Evolutionary conservation across 2,888 invertebrate genomes (phyloP), one percentile per base, ranked within the genome.

Genomic region (Sericinus montela): DNA sequence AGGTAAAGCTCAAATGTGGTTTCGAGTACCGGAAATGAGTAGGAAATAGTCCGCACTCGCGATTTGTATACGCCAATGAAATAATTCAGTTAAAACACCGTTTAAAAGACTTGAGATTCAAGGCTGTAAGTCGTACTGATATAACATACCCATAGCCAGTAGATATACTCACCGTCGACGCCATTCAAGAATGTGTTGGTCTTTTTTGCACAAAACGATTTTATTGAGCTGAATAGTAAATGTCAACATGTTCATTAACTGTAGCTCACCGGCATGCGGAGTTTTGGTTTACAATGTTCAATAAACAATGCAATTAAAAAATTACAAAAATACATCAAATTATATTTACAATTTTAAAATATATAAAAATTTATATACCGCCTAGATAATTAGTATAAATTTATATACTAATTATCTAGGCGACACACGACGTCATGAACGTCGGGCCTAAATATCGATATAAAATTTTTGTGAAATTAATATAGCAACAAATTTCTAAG

Each of bases 1-100:
- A 19, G 5, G 19, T 19, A 19, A 5, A 19, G 19, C 5, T 19
- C 5, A n/a, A 19, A 19, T 29, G 40, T 40, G 28, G 35, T 35
- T 28, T 44, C 39, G 23, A 40, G 39, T 39, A 44, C 38, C 44
- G 44, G 49, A 49, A 49, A 49, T 44, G 28, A 39, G 36, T 23
- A 45, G 35, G 19, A 45, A 49, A 49, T 23, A 39, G 35, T 30
- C 28, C 16, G 7, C 38, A 23, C 38, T 14, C 13, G 34, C 32
- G 28, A 11, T 34, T 34, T 39, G 16, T 19, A 28, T 25, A 39
- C 10, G 34, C 16, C 44, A 44, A 49, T 39, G 39, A 39, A 48
- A 49, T 49, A 39, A 49, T 39, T 44, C 39, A 48, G 28, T 39
- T 39, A 14, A 19, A 44, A 15, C 41, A 6, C 32, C 16, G 34